Percentiles rank a stretch among this genome's conserved stretches.
Conservation (phyloP, 2,888 invertebrate species). For the Hecatera dysodea region DNA sequence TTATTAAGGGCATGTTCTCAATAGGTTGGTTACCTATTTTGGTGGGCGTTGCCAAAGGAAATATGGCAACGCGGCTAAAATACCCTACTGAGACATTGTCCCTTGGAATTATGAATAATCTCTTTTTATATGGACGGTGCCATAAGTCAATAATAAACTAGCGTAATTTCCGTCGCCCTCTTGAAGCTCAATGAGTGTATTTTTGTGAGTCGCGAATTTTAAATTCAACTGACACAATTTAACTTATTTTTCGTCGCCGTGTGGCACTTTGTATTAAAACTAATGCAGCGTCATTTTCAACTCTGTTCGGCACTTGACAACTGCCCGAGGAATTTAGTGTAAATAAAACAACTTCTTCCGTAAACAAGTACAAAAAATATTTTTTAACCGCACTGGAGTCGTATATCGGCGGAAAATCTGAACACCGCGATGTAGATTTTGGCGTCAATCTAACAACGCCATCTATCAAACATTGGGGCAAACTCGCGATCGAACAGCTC, state of each 20-base stretch:
- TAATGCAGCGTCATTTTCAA: too few relatives aligned
- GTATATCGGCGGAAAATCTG: too few relatives aligned
- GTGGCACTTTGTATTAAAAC: background rate
- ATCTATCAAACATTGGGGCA: too few relatives aligned
- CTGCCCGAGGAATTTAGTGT: too few relatives aligned
- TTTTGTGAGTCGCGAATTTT: background rate
- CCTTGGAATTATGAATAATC: background rate
- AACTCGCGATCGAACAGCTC: too few relatives aligned
- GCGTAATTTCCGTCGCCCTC: background rate
- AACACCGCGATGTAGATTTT: too few relatives aligned
- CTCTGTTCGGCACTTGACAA: too few relatives aligned
- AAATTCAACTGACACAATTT: background rate
- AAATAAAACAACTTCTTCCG: too few relatives aligned
- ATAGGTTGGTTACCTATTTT: background rate
- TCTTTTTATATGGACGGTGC: background rate
- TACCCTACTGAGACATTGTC: background rate
- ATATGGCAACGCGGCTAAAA: background rate
- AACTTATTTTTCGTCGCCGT: background rate
- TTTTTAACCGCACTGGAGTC: too few relatives aligned
- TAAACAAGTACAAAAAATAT: too few relatives aligned
- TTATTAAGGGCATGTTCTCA: background rate
- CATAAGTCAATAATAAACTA: background rate
- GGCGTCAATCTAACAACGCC: too few relatives aligned
- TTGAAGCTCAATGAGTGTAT: background rate
- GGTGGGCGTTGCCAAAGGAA: background rate